Evolutionary conservation across 2,797 vertebrate genomes (phyloP).

Genomic region (Gila robusta): DNA sequence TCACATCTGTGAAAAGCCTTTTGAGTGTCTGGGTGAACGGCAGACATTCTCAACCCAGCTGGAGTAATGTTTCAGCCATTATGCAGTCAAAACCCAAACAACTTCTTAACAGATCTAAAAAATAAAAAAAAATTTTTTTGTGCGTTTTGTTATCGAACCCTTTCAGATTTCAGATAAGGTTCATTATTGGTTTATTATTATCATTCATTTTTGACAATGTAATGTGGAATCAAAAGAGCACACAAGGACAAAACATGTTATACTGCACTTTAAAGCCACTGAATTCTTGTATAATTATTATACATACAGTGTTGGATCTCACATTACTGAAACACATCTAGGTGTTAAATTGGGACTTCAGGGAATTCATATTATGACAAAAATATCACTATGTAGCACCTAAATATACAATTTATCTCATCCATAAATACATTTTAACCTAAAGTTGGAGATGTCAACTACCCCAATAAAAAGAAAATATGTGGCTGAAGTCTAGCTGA

Average conservation of each 20-base stretch:
- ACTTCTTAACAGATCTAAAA: background rate
- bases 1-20: conserved; percentile 20
- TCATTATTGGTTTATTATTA: background rate
- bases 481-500: background rate
- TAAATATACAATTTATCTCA: background rate
- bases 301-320: background rate
- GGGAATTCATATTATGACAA: background rate
- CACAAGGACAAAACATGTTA: background rate
- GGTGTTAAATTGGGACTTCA: background rate
- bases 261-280: background rate
- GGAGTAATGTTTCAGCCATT: background rate
- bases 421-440: background rate
- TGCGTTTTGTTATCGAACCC: background rate
- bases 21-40: background rate
- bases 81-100: background rate
- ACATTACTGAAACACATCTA: background rate
- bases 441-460: background rate
- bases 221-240: background rate
- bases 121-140: too few relatives aligned
- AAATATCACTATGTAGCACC: background rate
- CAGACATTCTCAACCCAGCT: background rate
- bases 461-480: background rate
- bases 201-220: background rate
- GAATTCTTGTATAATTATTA: background rate
- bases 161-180: background rate